Base-by-base conservation (phyloP, 2,888 invertebrate genomes). In the Augiades crinisus region DNA sequence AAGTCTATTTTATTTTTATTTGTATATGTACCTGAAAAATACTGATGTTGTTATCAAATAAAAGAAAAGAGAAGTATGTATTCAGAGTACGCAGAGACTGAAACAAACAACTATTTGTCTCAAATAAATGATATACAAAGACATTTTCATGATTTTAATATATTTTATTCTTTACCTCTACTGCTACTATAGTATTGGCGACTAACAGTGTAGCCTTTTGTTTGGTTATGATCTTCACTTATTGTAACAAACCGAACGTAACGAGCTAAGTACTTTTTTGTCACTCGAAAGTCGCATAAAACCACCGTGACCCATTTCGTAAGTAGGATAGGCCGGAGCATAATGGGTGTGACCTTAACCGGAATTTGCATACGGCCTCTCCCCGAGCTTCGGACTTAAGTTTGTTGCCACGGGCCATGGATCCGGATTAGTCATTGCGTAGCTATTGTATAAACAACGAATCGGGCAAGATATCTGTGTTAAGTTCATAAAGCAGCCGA, bases 261-360 rank as follows among this genome's bases (percentile, higher is more conserved):
- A 51, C 44, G 44, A 51, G 51, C 16, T 37, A 37, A 51, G 51
- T 44, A 31, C 44, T 43, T 44, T 41, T 51, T 51, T 44, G 44
- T 38, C 45, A 38, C 45, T 45, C 30, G 10, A 47, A 47, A 47
- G 47, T 45, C 45, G 21, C 30, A 37, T 21, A 38, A 31, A 38
- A 14, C 44, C 27, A 45, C 45, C 45, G 44, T 52, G 51, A 52
- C 51, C 51, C 13, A 52, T 52, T 52, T 52, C 10, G 31, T 45
- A 52, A 45, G 51, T 52, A 52, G 51, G 51, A 52, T 52, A 45
- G 51, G 24, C 45, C 45, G 17, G 33, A 33, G 38, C 30, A 52
- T 52, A 52, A 52, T 38, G 24, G 51, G 22, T 22, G 37, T 51
- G 51, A 52, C 51, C 51, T 51, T 51, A 51, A 51, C 51, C 51